Evolutionary conservation across 1,140 invertebrate species (phyloP).

Genomic region (Pinna nobilis): DNA sequence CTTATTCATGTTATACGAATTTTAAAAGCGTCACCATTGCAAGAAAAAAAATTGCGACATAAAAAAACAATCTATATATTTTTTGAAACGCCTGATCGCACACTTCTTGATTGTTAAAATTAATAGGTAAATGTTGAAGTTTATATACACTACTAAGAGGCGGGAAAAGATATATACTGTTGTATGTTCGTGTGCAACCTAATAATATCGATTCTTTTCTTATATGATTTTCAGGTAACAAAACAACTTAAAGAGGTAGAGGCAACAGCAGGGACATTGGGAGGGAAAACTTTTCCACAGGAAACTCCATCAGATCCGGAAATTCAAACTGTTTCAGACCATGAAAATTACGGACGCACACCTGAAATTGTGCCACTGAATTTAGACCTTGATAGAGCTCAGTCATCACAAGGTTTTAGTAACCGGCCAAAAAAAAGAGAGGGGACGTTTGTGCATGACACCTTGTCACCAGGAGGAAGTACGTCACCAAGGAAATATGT

Average conservation of each 20-base stretch:
- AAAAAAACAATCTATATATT: background rate
- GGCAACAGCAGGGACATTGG: slow-evolving; percentile 20
- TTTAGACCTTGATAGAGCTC: background rate
- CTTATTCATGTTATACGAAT: too few relatives aligned
- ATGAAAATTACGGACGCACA: background rate
- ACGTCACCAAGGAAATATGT: background rate
- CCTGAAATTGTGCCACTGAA: background rate
- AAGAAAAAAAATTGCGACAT: background rate
- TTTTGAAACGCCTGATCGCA: background rate
- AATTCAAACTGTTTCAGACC: slow-evolving; percentile 2
- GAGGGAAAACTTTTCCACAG: slow-evolving; percentile 1
- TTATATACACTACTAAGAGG: background rate
- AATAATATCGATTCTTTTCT: background rate
- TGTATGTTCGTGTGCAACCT: background rate
- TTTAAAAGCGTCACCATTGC: too few relatives aligned
- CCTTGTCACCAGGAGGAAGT: background rate
- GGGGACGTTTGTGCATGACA: background rate
- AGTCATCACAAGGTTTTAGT: background rate
- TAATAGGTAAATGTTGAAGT: background rate
- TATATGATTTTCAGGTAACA: background rate
- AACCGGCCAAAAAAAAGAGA: background rate
- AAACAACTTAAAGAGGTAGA: slow-evolving; percentile 23
- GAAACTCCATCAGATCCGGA: background rate
- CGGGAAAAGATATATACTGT: background rate
- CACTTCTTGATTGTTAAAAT: background rate